Evolutionary conservation across 1,140 invertebrate genomes (phyloP), one percentile per base, ranked within the genome.

Genomic region (Solenopsis fugax): DNA sequence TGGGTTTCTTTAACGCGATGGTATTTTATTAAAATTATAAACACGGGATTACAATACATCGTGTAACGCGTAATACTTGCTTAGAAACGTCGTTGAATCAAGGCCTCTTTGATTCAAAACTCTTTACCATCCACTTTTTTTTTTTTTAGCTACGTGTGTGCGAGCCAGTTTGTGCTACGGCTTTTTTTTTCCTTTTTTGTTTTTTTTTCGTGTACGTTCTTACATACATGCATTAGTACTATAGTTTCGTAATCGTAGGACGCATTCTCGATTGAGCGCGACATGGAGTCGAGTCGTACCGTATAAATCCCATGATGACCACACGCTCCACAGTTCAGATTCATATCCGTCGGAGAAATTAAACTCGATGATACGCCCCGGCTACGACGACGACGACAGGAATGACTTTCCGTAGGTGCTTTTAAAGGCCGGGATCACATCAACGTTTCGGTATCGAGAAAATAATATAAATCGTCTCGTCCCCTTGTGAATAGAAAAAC

Each of bases 11-110:
- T 88, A 90, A 93, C 92, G 90, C 87, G 88, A 81, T 89, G 87
- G 91, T 91, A 90, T 93, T 93, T 93, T 93, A 93, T 93, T 93
- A 92, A 93, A 93, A 92, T 92, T 91, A 93, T 93, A 93, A 93
- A 93, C 91, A 93, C 87, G 91, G 84, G 87, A 88, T 92, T 92
- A 92, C 89, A 92, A 86, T 92, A 92, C 89, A 92, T 91, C 88
- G 85, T 86, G 86, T 91, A 92, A 92, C 87, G 73, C 85, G 90
- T 89, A 88, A 88, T 88, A 88, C 86, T 88, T 88, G 72, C 84
- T 91, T 92, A 92, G 88, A 93, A 93, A 93, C 78, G 85, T 93
- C 91, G 91, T 93, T 93, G 92, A 93, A 93, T 93, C 92, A 93
- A 93, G 91, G 92, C 92, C 92, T 91, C 92, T 87, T 88, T 93